These are phyloP conservation scores for Nasonia longicornis DNA, from an alignment of 1,140 invertebrate species.

Conservation along the genomic window DNA sequence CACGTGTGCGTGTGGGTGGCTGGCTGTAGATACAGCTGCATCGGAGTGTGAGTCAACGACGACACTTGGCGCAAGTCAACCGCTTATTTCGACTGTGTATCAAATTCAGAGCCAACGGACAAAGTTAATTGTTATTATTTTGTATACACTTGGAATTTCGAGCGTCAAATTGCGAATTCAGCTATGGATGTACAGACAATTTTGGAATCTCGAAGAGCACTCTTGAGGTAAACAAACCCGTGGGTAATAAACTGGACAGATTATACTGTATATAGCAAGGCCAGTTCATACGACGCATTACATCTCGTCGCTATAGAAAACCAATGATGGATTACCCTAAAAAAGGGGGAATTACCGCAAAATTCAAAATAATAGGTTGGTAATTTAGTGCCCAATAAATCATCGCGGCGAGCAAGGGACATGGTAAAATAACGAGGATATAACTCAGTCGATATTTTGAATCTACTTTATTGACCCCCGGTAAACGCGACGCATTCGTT, in stretches of 20 bases:
- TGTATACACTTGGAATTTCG: not conserved
- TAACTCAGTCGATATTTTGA: conserved; percentile 32
- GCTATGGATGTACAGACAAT: not conserved
- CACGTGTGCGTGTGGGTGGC: not conserved
- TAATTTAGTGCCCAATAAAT: not conserved
- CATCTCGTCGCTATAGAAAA: not conserved
- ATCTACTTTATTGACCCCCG: conserved; percentile 36
- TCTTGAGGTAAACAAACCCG: not conserved
- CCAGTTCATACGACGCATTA: not conserved
- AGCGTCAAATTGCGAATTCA: not conserved
- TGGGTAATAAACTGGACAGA: no score
- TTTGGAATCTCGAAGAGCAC: not conserved
- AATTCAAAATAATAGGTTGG: not conserved
- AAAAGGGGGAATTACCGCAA: not conserved
- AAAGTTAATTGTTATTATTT: not conserved
- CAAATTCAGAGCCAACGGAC: not conserved
- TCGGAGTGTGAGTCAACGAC: no score
- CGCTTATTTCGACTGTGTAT: not conserved
- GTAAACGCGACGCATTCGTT: not conserved
- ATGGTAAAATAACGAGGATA: conserved; percentile 3
- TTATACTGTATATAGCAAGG: no score
- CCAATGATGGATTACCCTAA: not conserved
- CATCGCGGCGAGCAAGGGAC: not conserved
- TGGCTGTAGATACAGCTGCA: not conserved
- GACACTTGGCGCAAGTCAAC: not conserved